Evolutionary conservation across 2,797 vertebrate genomes (phyloP).

Genomic region (Gambelia wislizenii): DNA sequence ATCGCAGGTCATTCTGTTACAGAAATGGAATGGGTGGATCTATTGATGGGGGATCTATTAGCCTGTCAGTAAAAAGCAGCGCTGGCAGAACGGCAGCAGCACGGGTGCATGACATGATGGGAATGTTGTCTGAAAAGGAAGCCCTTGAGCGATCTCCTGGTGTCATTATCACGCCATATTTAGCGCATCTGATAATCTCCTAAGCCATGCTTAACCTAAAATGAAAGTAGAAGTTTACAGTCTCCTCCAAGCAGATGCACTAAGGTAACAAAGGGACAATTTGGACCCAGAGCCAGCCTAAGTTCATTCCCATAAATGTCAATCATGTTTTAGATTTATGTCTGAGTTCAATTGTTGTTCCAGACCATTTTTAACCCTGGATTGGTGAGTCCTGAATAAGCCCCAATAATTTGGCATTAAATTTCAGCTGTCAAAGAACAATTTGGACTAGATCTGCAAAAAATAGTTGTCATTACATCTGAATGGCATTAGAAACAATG

Average conservation of each 20-base stretch:
- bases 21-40: too few relatives aligned
- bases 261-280: too few relatives aligned
- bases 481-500: not conserved
- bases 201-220: not conserved
- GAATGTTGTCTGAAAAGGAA: too few relatives aligned
- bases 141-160: too few relatives aligned
- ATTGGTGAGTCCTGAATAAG: not conserved
- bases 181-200: too few relatives aligned
- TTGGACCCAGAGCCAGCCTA: not conserved
- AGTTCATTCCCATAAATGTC: not conserved
- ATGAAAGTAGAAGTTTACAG: not conserved
- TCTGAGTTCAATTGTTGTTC: not conserved
- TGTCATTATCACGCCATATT: too few relatives aligned
- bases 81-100: too few relatives aligned
- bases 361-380: not conserved
- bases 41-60: too few relatives aligned
- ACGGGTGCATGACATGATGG: too few relatives aligned
- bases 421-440: not conserved
- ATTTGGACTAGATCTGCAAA: not conserved
- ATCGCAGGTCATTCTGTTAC: too few relatives aligned
- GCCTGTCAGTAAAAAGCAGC: too few relatives aligned
- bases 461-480: not conserved
- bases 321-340: not conserved
- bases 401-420: not conserved
- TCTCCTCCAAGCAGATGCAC: not conserved